Conservation (phyloP, 35 echinoderm and acorn worm genomes). For the Heliocidaris tuberculata region DNA sequence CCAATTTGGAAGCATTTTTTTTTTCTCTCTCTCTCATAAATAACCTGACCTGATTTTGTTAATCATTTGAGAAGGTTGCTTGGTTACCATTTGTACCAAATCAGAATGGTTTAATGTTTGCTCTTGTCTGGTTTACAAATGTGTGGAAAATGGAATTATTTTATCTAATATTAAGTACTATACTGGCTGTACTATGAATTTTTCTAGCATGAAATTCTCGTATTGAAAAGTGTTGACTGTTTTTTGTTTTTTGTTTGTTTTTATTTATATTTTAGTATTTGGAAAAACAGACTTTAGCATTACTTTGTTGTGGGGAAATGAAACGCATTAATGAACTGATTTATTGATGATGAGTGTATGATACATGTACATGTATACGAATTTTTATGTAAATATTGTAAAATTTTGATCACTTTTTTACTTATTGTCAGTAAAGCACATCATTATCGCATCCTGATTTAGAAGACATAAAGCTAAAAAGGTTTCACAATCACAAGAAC, state of each 20-base stretch:
- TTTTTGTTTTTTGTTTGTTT: background rate
- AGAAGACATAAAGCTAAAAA: too few relatives aligned
- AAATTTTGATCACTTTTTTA: too few relatives aligned
- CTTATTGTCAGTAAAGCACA: background rate
- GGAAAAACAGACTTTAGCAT: background rate
- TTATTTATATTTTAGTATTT: background rate
- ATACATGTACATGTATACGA: background rate
- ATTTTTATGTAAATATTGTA: background rate
- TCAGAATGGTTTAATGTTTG: background rate
- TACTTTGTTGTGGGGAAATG: background rate
- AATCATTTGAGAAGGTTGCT: background rate
- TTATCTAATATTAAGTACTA: background rate
- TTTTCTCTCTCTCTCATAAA: background rate
- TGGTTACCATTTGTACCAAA: background rate
- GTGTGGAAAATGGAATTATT: background rate
- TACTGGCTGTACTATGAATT: background rate
- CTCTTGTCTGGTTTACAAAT: background rate
- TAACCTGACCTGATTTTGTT: background rate
- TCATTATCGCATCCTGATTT: background rate
- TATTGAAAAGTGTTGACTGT: background rate
- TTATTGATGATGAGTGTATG: background rate
- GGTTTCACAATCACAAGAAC: too few relatives aligned
- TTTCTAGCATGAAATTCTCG: background rate
- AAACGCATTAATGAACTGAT: background rate
- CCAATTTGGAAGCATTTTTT: background rate